Base-by-base conservation (phyloP, 1,140 invertebrate species). In the Drosophila melanogaster region DNA sequence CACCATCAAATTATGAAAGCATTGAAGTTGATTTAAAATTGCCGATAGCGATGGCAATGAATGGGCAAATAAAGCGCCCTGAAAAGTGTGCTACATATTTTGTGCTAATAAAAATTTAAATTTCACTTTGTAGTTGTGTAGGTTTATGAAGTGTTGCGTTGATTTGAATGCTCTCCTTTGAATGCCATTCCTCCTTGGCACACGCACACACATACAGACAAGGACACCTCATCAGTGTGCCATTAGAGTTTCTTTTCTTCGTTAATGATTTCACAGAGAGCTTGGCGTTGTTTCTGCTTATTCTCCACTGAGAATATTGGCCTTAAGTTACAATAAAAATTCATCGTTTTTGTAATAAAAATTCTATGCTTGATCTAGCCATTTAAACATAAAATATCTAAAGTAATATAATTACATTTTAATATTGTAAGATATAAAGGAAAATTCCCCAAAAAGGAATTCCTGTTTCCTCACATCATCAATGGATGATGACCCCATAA, bases 241-340 rank as follows among this genome's bases (percentile, higher is more conserved):
- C 65, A 70, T 70, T 70, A 57, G 67, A 57, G 67, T 49, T 69
- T 47, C 41, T 49, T 70, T 70, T 70, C 66, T 69, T 70, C 67
- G 58, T 74, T 74, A 74, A 74, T 74, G 70, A 55, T 74, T 74
- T 24, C 37, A 70, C 62, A 22, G 30, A 49, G 24, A 35, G 64
- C 44, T 64, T 50, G n/a, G 17, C 22, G 35, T 44, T 24, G 19
- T 12, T 14, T 30, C 22, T 26, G 22, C 24, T 11, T 41, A 24
- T 38, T 15, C 11, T 40, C 17, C 49, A 69, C 41, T 19, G 33
- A 38, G 38, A 44, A 11, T 43, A 26, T 17, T 41, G 24, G 15
- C 11, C 14, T 14, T 10, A 30, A 30, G 30, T 30, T 22, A 22
- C 19, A 3, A 2, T 0, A 22, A 22, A 22, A 0, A 2, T 0